A percentile compares a stretch with the other conserved stretches of the same genome.
These are phyloP conservation scores for Hylaea fasciaria DNA, from an alignment of 2,888 invertebrate genomes.

Conservation along the genomic window DNA sequence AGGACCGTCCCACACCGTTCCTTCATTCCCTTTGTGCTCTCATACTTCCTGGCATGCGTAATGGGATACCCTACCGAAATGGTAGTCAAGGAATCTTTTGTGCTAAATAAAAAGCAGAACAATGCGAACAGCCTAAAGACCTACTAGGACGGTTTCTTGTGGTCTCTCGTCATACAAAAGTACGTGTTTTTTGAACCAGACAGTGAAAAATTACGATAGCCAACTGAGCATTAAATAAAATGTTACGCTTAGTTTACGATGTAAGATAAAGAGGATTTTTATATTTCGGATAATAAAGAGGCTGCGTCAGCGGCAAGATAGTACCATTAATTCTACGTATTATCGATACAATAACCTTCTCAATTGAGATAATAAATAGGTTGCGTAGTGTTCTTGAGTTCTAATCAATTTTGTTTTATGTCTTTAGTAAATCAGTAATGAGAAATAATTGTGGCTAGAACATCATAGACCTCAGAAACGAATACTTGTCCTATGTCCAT, in stretches of 20 bases:
- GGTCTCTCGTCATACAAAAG: slow-evolving; percentile 35
- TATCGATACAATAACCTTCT: slow-evolving; percentile 17
- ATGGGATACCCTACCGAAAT: slow-evolving; percentile 76
- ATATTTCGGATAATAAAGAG: slow-evolving; percentile 37
- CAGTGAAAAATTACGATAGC: slow-evolving; percentile 41
- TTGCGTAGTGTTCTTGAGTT: no score
- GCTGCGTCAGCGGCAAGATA: slow-evolving; percentile 11
- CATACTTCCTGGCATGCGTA: slow-evolving; percentile 76
- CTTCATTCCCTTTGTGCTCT: slow-evolving; percentile 72
- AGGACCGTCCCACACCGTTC: slow-evolving; percentile 70
- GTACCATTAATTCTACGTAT: slow-evolving; percentile 19
- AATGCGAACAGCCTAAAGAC: slow-evolving; percentile 55
- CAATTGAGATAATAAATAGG: neutral
- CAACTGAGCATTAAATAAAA: slow-evolving; percentile 43
- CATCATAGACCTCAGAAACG: no score
- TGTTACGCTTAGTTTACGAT: slow-evolving; percentile 41
- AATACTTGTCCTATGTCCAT: no score
- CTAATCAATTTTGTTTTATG: no score
- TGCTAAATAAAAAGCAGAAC: slow-evolving; percentile 72
- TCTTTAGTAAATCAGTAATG: no score
- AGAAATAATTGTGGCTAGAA: no score
- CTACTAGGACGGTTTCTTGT: slow-evolving; percentile 47
- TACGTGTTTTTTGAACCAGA: slow-evolving; percentile 44
- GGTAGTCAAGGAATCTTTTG: slow-evolving; percentile 67
- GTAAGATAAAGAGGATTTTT: slow-evolving; percentile 38